Percentiles rank a stretch among this genome's conserved stretches.
phyloP scores from a whole-genome alignment of 2,888 invertebrate species.

The Phytoseiulus persimilis region DNA sequence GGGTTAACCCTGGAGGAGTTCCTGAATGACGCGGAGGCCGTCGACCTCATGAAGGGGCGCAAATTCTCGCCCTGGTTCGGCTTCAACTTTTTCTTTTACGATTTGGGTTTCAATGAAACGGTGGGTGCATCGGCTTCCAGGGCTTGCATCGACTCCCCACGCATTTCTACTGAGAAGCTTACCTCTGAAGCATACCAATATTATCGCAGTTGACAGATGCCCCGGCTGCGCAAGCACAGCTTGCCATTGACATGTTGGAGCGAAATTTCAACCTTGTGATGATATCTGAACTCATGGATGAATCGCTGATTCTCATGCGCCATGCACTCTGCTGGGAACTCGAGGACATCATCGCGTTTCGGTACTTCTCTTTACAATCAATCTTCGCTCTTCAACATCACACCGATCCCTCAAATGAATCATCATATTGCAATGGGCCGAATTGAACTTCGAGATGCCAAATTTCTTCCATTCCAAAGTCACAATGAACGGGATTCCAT shows the following conservation, averaged over 20 bases:
- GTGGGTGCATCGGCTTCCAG: neutral
- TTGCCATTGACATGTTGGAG: slow-evolving; percentile 44
- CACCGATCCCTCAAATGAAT: too few species aligned
- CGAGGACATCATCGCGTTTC: slow-evolving; percentile 45
- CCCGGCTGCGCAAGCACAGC: slow-evolving; percentile 41
- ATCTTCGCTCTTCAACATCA: too few species aligned
- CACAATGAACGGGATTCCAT: slow-evolving; percentile 12
- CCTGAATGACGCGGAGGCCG: neutral
- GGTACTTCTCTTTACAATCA: too few species aligned
- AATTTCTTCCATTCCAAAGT: neutral
- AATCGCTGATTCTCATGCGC: slow-evolving; percentile 46
- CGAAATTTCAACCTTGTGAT: slow-evolving; percentile 46
- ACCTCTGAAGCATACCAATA: too few species aligned
- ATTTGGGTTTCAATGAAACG: slow-evolving; percentile 22
- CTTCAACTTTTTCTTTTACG: slow-evolving; percentile 8
- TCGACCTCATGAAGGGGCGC: neutral
- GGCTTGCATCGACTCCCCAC: too few species aligned
- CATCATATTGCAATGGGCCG: too few species aligned
- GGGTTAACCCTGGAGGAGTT: neutral
- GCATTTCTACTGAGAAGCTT: too few species aligned
- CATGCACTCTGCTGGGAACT: slow-evolving; percentile 46
- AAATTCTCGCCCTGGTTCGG: slow-evolving; percentile 23
- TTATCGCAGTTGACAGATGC: slow-evolving; percentile 41
- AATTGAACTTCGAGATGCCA: neutral
- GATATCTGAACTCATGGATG: slow-evolving; percentile 47